Evolutionary conservation across 2,797 vertebrate species (phyloP), one percentile per base, ranked within the genome.

Genomic region (Pantherophis vulpinus): DNA sequence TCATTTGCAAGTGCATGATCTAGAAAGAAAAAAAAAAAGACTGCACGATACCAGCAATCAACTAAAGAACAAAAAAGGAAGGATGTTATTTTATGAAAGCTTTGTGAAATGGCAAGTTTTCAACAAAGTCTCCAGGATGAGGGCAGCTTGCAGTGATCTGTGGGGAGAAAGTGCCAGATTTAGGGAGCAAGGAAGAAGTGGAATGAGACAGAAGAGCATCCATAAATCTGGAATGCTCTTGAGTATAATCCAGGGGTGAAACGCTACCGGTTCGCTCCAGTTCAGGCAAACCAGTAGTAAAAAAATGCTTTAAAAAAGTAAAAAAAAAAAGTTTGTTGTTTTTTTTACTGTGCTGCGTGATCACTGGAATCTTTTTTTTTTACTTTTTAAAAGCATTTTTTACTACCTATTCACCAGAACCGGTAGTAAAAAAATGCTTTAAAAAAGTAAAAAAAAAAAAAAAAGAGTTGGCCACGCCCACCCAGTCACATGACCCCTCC

Each of bases 91-190:
- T 87, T 87, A 47, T 83, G 63, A 13, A 79, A 86, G 25, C 91
- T 94, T 93, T 86, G 47, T 29, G 2, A 32, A 83, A 66, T 2
- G 88, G 61, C 1, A 93, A 79, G 25, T 88, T 83, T 18, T 94
- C 74, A 91, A 86, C 88, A 32, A 63, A 54, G n/a, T n/a, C 25
- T 89, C 86, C 89, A 96, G 90, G 29, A 59, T 9, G 83, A 61
- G 0, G 79, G 87, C 90, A 20, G 3, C 16, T 56, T 89, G 11
- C 0, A 5, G 86, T 27, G 58, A 56, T 47, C 61, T 29, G 61
- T 16, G 56, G 58, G 89, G 20, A 59, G 6, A 58, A 60, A 59
- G 37, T 59, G 58, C 14, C 86, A n/a, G 42, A n/a, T 32, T 87
- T 66, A 66, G 60, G 32, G 56, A 79, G n/a, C 61, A 90, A 61